phyloP scores from a whole-genome alignment of 2,113 vertebrate genomes.

The Nipponia nippon region DNA sequence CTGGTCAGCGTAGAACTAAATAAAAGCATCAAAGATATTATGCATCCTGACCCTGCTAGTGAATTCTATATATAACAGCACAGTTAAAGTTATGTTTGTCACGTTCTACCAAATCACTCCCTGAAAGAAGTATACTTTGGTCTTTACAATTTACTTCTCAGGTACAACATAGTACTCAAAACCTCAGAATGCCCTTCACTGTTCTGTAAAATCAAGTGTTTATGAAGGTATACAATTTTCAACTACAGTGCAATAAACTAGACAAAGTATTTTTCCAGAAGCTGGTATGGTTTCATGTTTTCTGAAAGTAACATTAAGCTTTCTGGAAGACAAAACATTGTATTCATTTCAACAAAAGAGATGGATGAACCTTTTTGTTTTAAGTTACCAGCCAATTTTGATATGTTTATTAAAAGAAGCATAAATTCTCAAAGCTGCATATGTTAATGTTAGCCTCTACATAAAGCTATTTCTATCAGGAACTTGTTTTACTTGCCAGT shows the following conservation, averaged over 20 bases:
- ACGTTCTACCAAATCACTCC: background rate
- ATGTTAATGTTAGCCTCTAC: background rate
- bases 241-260: background rate
- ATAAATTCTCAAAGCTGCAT: background rate
- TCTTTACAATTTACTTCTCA: background rate
- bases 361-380: background rate
- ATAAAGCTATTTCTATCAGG: background rate
- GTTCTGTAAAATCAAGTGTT: background rate
- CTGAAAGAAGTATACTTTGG: background rate
- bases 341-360: background rate
- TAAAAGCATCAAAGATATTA: background rate
- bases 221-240: background rate
- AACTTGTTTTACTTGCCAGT: background rate
- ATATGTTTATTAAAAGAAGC: background rate
- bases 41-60: background rate
- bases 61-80: background rate
- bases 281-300: background rate
- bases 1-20: background rate
- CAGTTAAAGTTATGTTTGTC: background rate
- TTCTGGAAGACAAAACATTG: background rate
- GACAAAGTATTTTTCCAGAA: background rate
- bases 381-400: background rate
- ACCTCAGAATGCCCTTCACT: background rate
- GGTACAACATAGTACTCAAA: background rate
- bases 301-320: background rate